A percentile compares a stretch with the other conserved stretches of the same genome.
Evolutionary conservation across 2,797 vertebrate genomes (phyloP).

Genomic region (Oryzias sinensis): DNA sequence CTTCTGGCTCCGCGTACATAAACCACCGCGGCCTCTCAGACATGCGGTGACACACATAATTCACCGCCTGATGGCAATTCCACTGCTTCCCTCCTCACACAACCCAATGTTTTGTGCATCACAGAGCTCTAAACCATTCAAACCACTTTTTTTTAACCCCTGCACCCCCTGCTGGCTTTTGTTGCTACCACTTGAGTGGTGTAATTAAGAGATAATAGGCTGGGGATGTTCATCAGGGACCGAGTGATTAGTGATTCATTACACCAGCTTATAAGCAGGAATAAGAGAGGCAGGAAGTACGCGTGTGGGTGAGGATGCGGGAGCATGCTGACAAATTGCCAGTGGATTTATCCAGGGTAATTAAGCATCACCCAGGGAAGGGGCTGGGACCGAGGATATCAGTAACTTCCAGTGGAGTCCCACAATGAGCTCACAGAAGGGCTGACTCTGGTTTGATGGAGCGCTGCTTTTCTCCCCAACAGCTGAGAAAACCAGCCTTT

Average conservation of each 20-base stretch:
- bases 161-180: slow-evolving; percentile 76
- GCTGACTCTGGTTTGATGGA: slow-evolving; percentile 3
- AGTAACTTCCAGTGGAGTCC: slow-evolving; percentile 38
- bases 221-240: slow-evolving; percentile 85
- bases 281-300: slow-evolving; percentile 58
- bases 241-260: slow-evolving; percentile 89
- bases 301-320: slow-evolving; percentile 36
- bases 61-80: slow-evolving; percentile 45
- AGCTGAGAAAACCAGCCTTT: neutral
- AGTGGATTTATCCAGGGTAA: slow-evolving; percentile 73
- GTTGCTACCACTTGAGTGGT: slow-evolving; percentile 75
- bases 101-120: slow-evolving; percentile 19
- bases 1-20: slow-evolving; percentile 61
- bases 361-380: slow-evolving; percentile 70
- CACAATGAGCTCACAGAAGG: slow-evolving; percentile 10
- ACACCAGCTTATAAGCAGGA: slow-evolving; percentile 84
- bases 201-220: slow-evolving; percentile 91
- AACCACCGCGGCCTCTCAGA: slow-evolving; percentile 59
- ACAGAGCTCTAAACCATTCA: slow-evolving; percentile 23
- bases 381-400: slow-evolving; percentile 33
- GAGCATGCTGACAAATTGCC: slow-evolving; percentile 73
- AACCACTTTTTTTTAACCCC: slow-evolving; percentile 29
- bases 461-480: neutral
- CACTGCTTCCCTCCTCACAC: slow-evolving; percentile 31
- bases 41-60: slow-evolving; percentile 54